Evolutionary conservation across 2,888 invertebrate species (phyloP).

Genomic region (Drosophila merina): DNA sequence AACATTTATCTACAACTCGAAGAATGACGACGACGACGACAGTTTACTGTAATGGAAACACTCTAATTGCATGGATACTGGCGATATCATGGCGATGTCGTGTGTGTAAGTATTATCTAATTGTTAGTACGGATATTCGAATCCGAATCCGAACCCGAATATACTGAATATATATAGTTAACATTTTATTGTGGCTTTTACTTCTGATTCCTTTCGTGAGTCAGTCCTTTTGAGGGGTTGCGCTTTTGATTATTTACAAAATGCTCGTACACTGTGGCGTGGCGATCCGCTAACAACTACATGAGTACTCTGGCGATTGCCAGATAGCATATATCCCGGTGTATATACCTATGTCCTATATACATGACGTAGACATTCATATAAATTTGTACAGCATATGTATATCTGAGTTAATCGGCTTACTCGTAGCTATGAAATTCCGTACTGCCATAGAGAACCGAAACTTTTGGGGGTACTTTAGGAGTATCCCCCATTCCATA

Average conservation of each 20-base stretch:
- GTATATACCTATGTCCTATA: constrained; percentile 33
- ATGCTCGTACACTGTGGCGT: constrained; percentile 15
- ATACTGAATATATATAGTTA: constrained; percentile 79
- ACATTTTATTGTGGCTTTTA: constrained; percentile 64
- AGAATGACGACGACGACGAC: constrained; percentile 62
- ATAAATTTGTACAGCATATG: constrained; percentile 74
- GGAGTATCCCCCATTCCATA: constrained; percentile 17
- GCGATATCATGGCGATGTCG: constrained; percentile 33
- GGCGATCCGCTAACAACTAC: constrained; percentile 60
- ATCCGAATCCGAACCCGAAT: constrained; percentile 47
- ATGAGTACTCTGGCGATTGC: constrained; percentile 44
- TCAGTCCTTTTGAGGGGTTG: constrained; percentile 63
- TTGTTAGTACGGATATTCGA: constrained; percentile 56
- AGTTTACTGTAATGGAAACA: constrained; percentile 71
- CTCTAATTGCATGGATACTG: constrained; percentile 61
- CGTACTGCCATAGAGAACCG: constrained; percentile 47
- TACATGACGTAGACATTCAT: constrained; percentile 63
- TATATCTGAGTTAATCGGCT: constrained; percentile 57
- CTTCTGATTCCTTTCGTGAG: constrained; percentile 27
- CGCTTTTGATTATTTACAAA: constrained; percentile 50
- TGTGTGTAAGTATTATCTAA: constrained; percentile 59
- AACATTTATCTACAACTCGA: constrained; percentile 78
- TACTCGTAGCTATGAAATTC: constrained; percentile 52
- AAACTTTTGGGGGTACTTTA: constrained; percentile 51
- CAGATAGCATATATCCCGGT: constrained; percentile 1